Conservation (phyloP, 2,797 vertebrate genomes). For the Takifugu ocellatus region DNA sequence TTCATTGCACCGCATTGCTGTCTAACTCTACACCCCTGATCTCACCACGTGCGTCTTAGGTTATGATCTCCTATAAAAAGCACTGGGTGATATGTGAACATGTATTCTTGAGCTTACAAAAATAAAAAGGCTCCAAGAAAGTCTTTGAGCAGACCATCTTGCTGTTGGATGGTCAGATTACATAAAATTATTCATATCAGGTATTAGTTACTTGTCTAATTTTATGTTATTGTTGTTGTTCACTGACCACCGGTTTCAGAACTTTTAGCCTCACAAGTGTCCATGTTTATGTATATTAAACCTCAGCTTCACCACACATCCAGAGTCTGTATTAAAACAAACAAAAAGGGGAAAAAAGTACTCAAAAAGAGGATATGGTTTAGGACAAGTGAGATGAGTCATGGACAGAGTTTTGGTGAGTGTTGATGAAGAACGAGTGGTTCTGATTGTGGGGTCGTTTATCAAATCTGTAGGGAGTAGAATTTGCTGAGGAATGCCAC, state of each 20-base stretch:
- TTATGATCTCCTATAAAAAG: background rate
- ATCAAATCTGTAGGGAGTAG: slow-evolving; percentile 61
- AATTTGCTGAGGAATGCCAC: slow-evolving; percentile 62
- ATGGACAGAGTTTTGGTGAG: slow-evolving; percentile 22
- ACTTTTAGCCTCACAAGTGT: too few relatives aligned
- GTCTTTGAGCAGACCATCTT: too few relatives aligned
- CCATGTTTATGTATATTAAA: too few relatives aligned
- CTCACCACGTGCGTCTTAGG: background rate
- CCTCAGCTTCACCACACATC: background rate
- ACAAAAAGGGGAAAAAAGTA: slow-evolving; percentile 3
- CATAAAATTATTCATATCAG: too few relatives aligned
- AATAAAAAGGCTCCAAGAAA: too few relatives aligned
- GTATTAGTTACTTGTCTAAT: too few relatives aligned
- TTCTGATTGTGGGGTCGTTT: slow-evolving; percentile 57
- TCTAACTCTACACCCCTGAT: background rate
- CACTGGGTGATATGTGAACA: background rate
- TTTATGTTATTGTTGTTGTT: too few relatives aligned
- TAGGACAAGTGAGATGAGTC: too few relatives aligned
- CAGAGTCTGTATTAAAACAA: slow-evolving; percentile 26
- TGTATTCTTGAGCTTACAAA: background rate
- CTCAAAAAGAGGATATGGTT: too few relatives aligned
- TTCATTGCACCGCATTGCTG: background rate
- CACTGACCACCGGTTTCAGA: too few relatives aligned
- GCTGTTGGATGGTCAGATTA: too few relatives aligned
- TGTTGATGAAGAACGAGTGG: slow-evolving; percentile 50